Conservation (phyloP, 2,888 invertebrate species). For the Nasonovia ribisnigri region DNA sequence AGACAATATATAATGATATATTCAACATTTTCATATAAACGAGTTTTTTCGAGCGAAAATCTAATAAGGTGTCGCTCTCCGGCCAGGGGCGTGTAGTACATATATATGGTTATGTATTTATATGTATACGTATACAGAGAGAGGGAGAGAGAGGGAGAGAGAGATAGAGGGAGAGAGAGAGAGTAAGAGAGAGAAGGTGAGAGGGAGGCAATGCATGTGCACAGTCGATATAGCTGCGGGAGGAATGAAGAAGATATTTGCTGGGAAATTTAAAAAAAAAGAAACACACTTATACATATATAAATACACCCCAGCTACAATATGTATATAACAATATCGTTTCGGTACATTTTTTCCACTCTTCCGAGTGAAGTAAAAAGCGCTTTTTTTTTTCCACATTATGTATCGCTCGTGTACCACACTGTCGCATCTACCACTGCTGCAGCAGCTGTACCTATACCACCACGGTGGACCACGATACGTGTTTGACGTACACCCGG, state of each 20-base stretch:
- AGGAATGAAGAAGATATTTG: background rate
- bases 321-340: background rate
- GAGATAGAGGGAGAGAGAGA: background rate
- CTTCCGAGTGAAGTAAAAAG: background rate
- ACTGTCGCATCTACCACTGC: too few species aligned
- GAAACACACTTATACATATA: too few species aligned
- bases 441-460: too few species aligned
- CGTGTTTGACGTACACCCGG: background rate
- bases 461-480: background rate
- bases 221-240: background rate
- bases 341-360: background rate
- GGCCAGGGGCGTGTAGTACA: background rate
- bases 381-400: background rate
- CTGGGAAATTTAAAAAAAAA: slow-evolving; percentile 23
- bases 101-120: background rate
- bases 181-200: background rate
- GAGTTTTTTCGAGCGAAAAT: slow-evolving; percentile 49
- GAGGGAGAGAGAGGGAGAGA: background rate
- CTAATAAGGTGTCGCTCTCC: slow-evolving; percentile 21
- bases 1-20: slow-evolving; percentile 37
- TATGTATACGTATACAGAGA: background rate
- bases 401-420: background rate
- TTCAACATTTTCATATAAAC: slow-evolving; percentile 56
- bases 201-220: background rate
- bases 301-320: background rate